Base-by-base conservation (phyloP, 2,888 invertebrate species). In the Auanema sp. region DNA sequence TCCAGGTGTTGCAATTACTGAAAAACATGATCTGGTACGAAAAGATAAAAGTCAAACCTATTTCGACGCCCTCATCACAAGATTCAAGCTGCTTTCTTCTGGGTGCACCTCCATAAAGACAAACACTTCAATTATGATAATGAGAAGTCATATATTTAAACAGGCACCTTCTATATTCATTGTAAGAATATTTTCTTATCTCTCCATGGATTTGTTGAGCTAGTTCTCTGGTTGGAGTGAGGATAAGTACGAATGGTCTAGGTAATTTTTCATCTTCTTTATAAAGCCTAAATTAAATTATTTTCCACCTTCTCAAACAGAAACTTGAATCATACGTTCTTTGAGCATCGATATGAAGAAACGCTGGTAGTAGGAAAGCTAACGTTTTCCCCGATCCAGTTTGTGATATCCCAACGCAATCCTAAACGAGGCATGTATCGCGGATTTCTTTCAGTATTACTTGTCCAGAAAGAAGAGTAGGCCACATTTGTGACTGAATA, bases 331-430 rank as follows among this genome's bases (percentile, higher is more conserved):
- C 47, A 5, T 3, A 47, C 47, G 47, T 47, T 47, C 41, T 12
- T 84, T 96, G 96, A 0, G 89, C 90, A 71, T 93, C 92, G 66
- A 93, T 93, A 83, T 96, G 95, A 73, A 96, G 91, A 76, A 96
- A 87, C 12, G 93, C 95, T 10, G 96, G 96, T 59, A 96, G 84
- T 0, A 69, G 64, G 50, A 69, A 69, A 18, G 69, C 69, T 60
- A 96, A 86, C 0, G 95, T 96, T 66, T 79, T 83, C 84, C 88
- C 89, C 18, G 92, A 92, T 61, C 92, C 92, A 6, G 93, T 93
- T 85, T 95, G 95, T 0, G 95, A 94, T 69, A 96, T 94, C 14
- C 95, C 96, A 84, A 96, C 94, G 83, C 94, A 85, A 85, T 96
- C 96, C 82, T 90, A 89, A 0, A 65, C 10, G 8, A 49, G 18